phyloP scores from a whole-genome alignment of 92 coral and sea anemone genomes.

The Phenganax subtilis region DNA sequence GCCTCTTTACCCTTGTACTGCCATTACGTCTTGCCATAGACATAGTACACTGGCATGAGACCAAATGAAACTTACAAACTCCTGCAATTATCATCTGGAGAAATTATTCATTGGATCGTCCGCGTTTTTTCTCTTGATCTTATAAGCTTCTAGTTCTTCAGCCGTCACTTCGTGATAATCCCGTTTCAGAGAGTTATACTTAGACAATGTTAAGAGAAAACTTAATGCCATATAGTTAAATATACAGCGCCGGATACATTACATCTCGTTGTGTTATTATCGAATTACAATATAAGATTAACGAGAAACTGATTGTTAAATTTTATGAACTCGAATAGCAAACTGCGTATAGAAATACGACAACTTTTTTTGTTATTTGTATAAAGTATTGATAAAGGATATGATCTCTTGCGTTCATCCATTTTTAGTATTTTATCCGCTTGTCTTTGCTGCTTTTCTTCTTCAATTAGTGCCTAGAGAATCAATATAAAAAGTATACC shows the following conservation, averaged over 20 bases:
- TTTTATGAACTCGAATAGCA: background rate
- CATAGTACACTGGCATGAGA: background rate
- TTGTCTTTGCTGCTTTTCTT: constrained; percentile 67
- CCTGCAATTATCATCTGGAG: background rate
- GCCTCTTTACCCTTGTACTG: too few species aligned
- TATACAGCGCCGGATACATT: background rate
- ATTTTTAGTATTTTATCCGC: constrained; percentile 71
- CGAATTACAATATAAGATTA: too few species aligned
- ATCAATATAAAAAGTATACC: constrained; percentile 4
- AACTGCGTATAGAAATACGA: background rate
- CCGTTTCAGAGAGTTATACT: constrained; percentile 83
- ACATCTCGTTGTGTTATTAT: background rate
- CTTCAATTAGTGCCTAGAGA: constrained; percentile 68
- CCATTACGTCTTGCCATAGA: too few species aligned
- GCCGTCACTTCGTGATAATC: constrained; percentile 79
- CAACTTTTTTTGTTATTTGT: background rate
- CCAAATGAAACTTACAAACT: background rate
- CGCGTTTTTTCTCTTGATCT: constrained; percentile 75
- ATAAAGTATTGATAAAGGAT: constrained; percentile 15
- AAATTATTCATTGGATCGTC: constrained; percentile 95
- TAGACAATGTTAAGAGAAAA: constrained; percentile 16
- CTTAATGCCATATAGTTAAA: background rate
- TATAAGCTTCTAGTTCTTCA: constrained; percentile 91
- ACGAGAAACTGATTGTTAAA: too few species aligned
- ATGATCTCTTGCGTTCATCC: constrained; percentile 89